phyloP scores from a whole-genome alignment of 1,140 invertebrate species.

The Ceratosolen solmsi region DNA sequence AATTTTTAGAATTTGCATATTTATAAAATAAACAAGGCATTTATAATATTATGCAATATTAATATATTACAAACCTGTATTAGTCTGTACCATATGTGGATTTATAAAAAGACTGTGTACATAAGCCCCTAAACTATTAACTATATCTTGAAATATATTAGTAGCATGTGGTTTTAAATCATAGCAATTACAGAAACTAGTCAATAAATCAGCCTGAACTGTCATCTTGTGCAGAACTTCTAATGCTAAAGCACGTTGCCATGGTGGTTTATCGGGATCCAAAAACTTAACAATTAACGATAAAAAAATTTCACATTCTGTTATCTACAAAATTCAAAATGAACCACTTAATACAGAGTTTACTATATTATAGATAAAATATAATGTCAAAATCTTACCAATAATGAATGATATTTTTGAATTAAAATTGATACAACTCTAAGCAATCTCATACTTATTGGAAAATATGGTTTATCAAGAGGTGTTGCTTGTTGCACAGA shows the following conservation, averaged over 20 bases:
- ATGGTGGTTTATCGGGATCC: constrained; percentile 95
- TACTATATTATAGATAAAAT: neutral
- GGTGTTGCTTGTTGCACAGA: constrained; percentile 77
- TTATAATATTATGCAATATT: neutral
- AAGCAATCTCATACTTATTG: constrained; percentile 95
- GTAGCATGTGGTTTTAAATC: constrained; percentile 94
- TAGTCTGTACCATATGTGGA: constrained; percentile 73
- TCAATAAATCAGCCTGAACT: constrained; percentile 89
- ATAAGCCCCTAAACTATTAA: constrained; percentile 94
- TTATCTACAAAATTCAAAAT: constrained; percentile 78
- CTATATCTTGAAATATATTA: constrained; percentile 95
- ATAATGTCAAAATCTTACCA: constrained; percentile 76
- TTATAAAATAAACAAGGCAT: no score
- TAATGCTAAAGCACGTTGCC: constrained; percentile 94
- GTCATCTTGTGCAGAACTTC: constrained; percentile 97
- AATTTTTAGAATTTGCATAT: no score
- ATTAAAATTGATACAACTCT: constrained; percentile 94
- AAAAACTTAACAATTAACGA: constrained; percentile 97
- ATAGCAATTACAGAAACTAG: constrained; percentile 94
- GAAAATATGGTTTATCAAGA: constrained; percentile 95
- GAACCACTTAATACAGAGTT: neutral
- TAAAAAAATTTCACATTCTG: constrained; percentile 98
- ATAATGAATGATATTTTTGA: constrained; percentile 92
- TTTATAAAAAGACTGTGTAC: constrained; percentile 94
- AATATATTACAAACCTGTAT: constrained; percentile 62